A percentile compares a stretch with the other conserved stretches of the same genome.
phyloP scores from a whole-genome alignment of 2,797 vertebrate species.

The Somateria mollissima region DNA sequence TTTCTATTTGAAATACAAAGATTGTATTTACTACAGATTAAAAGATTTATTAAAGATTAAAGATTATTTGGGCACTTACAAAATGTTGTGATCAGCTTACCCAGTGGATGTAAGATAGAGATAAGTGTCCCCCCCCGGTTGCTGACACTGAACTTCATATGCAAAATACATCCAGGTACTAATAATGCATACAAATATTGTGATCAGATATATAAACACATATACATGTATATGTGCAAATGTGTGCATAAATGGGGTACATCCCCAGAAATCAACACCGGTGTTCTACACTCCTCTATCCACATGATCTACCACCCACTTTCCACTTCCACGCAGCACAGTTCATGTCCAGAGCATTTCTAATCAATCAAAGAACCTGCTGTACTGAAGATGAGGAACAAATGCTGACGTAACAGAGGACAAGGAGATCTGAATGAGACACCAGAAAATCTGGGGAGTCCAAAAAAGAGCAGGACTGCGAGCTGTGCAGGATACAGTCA shows the following conservation, averaged over 20 bases:
- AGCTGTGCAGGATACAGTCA: neutral
- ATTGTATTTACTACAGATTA: no score
- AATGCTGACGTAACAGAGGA: neutral
- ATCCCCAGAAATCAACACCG: neutral
- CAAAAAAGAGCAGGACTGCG: neutral
- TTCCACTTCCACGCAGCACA: neutral
- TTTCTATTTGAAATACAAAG: neutral
- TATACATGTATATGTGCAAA: neutral
- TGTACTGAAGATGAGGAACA: neutral
- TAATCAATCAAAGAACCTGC: neutral
- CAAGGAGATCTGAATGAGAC: neutral
- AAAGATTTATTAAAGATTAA: no score
- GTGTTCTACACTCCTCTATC: neutral
- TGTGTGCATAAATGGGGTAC: neutral
- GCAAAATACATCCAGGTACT: neutral
- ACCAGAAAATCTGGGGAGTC: neutral
- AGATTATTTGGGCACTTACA: neutral
- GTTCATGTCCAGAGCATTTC: neutral
- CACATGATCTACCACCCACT: neutral
- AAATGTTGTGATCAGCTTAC: neutral
- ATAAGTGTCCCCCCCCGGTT: neutral
- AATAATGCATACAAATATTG: neutral
- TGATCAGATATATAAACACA: neutral
- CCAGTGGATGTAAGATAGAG: neutral
- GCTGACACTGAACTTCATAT: neutral